A percentile compares a stretch with the other conserved stretches of the same genome.
Conservation (phyloP, 2,797 vertebrate species). For the Apogon hyalosoma region DNA sequence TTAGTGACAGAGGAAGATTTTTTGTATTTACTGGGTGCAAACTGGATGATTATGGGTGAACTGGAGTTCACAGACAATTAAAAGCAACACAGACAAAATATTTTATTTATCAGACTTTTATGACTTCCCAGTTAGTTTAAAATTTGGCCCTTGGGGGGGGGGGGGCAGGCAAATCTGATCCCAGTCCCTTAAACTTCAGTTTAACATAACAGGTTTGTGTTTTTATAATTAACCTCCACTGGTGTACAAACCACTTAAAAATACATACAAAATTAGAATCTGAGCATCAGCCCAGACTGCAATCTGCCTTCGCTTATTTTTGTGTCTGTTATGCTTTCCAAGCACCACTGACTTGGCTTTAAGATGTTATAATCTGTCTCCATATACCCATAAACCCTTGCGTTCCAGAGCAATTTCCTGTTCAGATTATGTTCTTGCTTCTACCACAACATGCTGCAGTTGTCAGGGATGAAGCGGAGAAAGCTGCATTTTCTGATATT, state of each 20-base stretch:
- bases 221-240: conserved; percentile 65
- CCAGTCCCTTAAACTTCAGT: conserved; percentile 48
- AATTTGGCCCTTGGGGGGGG: conserved; percentile 50
- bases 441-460: conserved; percentile 57
- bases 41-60: conserved; percentile 26
- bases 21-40: conserved; percentile 7
- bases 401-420: conserved; percentile 78
- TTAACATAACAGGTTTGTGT: conserved; percentile 56
- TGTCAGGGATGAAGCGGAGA: conserved; percentile 26
- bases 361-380: conserved; percentile 76
- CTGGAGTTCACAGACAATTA: conserved; percentile 29
- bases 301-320: conserved; percentile 64
- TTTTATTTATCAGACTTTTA: conserved; percentile 38
- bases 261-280: conserved; percentile 55
- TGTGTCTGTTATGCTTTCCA: conserved; percentile 65
- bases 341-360: conserved; percentile 75
- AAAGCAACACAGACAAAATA: conserved; percentile 39
- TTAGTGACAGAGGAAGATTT: not conserved
- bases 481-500: conserved; percentile 22
- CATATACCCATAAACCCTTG: conserved; percentile 75
- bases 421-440: conserved; percentile 72
- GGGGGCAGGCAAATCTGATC: no score
- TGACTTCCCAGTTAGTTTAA: conserved; percentile 31
- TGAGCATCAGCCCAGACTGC: conserved; percentile 59
- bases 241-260: conserved; percentile 52